phyloP scores from a whole-genome alignment of 2,797 vertebrate genomes.

The Sitta carolinensis region DNA sequence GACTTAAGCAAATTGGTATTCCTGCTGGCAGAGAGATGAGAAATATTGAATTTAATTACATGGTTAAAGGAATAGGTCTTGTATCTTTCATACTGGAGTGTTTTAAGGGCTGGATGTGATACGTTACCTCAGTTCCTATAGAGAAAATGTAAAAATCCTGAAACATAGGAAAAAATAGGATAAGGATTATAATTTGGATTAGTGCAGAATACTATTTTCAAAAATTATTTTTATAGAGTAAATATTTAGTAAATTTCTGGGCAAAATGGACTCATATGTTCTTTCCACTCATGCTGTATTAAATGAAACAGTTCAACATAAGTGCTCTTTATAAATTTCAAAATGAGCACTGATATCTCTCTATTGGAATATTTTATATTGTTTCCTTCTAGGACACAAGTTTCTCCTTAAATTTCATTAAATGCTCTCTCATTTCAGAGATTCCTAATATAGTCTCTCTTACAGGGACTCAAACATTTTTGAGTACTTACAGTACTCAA shows the following conservation, averaged over 20 bases:
- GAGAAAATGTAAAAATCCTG: background rate
- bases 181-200: background rate
- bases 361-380: background rate
- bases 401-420: background rate
- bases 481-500: too few relatives aligned
- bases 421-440: background rate
- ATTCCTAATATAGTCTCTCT: background rate
- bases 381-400: background rate
- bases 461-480: background rate
- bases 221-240: background rate
- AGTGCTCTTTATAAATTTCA: background rate
- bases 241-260: background rate
- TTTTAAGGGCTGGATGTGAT: background rate
- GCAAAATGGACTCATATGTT: background rate
- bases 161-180: background rate
- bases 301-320: background rate
- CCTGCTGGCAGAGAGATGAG: background rate
- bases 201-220: background rate
- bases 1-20: conserved; percentile 6
- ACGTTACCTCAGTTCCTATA: background rate
- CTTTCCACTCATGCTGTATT: background rate
- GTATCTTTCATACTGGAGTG: background rate
- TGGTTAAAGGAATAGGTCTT: background rate
- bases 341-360: background rate
- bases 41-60: conserved; percentile 19